A percentile compares a stretch with the other conserved stretches of the same genome.
Conservation (phyloP, 2,888 invertebrate genomes). For the Melanargia galathea region DNA sequence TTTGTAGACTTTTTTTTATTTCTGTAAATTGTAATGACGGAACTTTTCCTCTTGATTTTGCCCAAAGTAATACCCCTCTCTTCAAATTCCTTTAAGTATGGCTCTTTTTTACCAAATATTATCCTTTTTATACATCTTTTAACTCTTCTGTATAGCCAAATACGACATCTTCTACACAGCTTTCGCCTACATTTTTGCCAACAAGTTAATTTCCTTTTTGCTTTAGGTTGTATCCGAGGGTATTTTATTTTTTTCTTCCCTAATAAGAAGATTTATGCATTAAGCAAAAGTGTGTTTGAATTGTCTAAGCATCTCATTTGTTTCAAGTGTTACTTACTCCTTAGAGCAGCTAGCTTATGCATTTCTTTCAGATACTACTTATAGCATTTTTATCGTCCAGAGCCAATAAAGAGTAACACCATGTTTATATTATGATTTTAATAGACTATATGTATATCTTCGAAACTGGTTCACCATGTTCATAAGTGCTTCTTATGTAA, state of each 20-base stretch:
- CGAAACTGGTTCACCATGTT: neutral
- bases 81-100: slow-evolving; percentile 47
- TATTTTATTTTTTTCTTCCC: slow-evolving; percentile 15
- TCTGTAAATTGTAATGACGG: slow-evolving; percentile 44
- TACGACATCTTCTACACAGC: slow-evolving; percentile 35
- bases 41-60: slow-evolving; percentile 32
- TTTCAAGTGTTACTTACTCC: slow-evolving; percentile 3
- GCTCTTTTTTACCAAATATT: slow-evolving; percentile 45
- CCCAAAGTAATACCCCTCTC: slow-evolving; percentile 46
- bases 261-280: slow-evolving; percentile 5
- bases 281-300: neutral
- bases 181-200: slow-evolving; percentile 40
- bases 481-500: neutral
- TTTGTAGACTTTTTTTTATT: slow-evolving; percentile 39
- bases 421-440: neutral
- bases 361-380: no score
- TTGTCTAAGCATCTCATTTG: neutral
- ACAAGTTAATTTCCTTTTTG: slow-evolving; percentile 37
- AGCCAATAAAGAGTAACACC: neutral
- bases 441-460: neutral
- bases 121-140: slow-evolving; percentile 46
- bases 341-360: neutral
- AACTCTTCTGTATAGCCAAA: slow-evolving; percentile 45
- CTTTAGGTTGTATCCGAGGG: slow-evolving; percentile 15
- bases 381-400: no score